Base-by-base conservation (phyloP, 2,113 vertebrate species). In the Oriolus oriolus region DNA sequence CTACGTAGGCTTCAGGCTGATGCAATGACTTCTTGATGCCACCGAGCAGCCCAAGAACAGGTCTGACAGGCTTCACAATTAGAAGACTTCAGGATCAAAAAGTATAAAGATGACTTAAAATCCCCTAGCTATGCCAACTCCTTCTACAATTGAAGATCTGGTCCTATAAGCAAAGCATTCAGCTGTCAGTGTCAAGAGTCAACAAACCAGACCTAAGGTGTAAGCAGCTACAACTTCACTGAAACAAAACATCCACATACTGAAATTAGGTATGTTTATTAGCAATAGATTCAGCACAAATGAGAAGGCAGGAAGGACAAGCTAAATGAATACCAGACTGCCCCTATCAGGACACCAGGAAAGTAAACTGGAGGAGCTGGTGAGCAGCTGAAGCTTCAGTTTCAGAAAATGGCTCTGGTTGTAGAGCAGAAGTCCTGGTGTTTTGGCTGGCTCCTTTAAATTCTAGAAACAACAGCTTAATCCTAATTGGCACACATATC, bases 61-160 rank as follows among this genome's bases (percentile, higher is more conserved):
- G 95, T 96, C 45, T 95, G 63, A 90, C 96, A 39, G 1, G 90
- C 45, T 96, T 94, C 66, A 50, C 86, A 93, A 96, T 91, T 89
- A 93, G 54, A 85, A 91, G 70, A 83, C 42, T 65, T 85, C 65
- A 80, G 75, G 87, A 96, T 85, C 71, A 93, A 80, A 79, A 96
- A 95, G 74, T 64, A 63, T 21, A 93, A 91, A 91, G 44, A 50
- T 60, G 56, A 89, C 30, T 87, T 82, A 71, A 97, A 97, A 73
- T 87, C 49, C 39, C 33, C 50, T 89, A 87, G 61, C 73, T 96
- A 27, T 74, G 87, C 47, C 52, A 95, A 11, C 45, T 84, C 60
- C 41, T 90, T 71, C 82, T 83, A 54, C 70, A 91, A 28, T 3
- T 85, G 78, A 88, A 88, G 65, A 85, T 59, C 79, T 86, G 12